Evolutionary conservation across 2,888 invertebrate genomes (phyloP), one percentile per base, ranked within the genome.

Genomic region (Drosophila infuscata): DNA sequence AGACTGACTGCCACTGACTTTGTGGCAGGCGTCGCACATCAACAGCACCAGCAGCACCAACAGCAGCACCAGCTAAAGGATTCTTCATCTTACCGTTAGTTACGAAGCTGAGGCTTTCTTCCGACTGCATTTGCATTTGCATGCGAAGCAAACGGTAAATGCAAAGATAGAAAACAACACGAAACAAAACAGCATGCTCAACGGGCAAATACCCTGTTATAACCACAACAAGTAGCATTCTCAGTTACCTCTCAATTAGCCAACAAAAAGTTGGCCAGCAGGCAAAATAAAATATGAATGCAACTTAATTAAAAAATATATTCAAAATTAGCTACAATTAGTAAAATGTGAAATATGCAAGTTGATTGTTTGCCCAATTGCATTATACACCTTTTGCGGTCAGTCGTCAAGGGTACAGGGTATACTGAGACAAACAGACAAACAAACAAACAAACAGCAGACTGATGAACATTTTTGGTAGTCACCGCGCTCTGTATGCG

Each of bases 401-500:
- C 20, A 25, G 20, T 2, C 46, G 8, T 46, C 46, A 25, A 15
- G 20, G 8, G 20, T 25, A 54, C 54, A 54, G 54, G 54, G 54
- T 54, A 54, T 54, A 12, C 12, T 29, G 29, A 25, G 17, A 46
- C 30, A 58, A 58, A 51, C 20, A 25, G 20, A 25, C 57, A 66
- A 53, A 65, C n/a, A 56, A 53, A 66, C n/a, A 49, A 41, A 61
- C 51, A 11, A 46, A 59, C 33, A 41, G 41, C 56, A 38, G 25
- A 62, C 41, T 54, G 62, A 62, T 58, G 63, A 60, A 63, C 36
- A 15, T 56, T 69, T 52, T 60, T 60, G 60, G 62, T 66, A 68
- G 68, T 67, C 64, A 43, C 43, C n/a, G 67, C 75, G 54, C 79
- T 88, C 77, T 92, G 91, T 90, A 89, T 91, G 90, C 91, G 91